phyloP scores from a whole-genome alignment of 1,140 invertebrate genomes.

The roundworm (Caenorhabditis elegans) region WBcel235 BX284605.5:8414501-8415000 shows the following conservation, averaged over 20 bases:
- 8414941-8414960: background rate
- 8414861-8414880: background rate
- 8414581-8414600: constrained; percentile 36
- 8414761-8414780: background rate
- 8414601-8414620: constrained; percentile 22
- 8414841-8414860: background rate
- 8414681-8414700: background rate
- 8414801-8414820: background rate
- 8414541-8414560: constrained; percentile 48
- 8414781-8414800: background rate
- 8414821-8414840: background rate
- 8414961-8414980: background rate
- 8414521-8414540: background rate
- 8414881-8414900: background rate
- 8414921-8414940: background rate
- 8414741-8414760: background rate
- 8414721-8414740: background rate
- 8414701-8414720: background rate
- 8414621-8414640: constrained; percentile 19
- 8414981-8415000: background rate
- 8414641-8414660: background rate
- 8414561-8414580: constrained; percentile 41
- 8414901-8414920: background rate
- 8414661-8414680: background rate
- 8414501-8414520: background rate